Percentiles rank a stretch among this genome's conserved stretches.
Evolutionary conservation across 2,113 vertebrate genomes (phyloP).

Genomic region (Tonatia bakeri): DNA sequence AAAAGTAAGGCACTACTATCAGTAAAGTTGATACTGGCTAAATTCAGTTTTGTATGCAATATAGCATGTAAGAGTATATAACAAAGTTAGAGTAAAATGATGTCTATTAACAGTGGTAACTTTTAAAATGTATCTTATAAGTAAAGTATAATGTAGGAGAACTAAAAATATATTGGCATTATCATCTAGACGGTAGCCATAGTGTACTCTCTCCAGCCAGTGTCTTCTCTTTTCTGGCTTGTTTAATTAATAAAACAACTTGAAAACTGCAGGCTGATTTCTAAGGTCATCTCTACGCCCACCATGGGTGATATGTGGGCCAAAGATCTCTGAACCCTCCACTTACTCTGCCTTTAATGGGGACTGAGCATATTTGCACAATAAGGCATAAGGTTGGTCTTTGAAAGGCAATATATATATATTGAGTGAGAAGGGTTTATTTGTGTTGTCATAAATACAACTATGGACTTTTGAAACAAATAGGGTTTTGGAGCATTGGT

Average conservation of each 20-base stretch:
- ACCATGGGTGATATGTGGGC: neutral
- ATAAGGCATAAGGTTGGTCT: neutral
- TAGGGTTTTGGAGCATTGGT: neutral
- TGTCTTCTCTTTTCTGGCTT: neutral
- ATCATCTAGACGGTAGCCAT: neutral
- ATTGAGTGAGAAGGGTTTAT: neutral
- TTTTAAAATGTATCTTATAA: neutral
- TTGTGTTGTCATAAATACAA: neutral
- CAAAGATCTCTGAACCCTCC: neutral
- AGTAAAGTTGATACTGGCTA: slow-evolving; percentile 6
- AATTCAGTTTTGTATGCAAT: neutral
- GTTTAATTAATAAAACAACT: neutral
- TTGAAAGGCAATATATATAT: too few relatives aligned
- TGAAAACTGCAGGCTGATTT: neutral
- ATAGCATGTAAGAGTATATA: neutral
- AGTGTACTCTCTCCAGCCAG: neutral
- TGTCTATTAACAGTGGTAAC: neutral
- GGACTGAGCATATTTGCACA: neutral
- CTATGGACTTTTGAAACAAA: neutral
- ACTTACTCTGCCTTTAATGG: neutral
- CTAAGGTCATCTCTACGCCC: neutral
- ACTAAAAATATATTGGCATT: neutral
- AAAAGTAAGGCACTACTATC: neutral
- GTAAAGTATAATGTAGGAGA: neutral
- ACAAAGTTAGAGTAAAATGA: neutral